These are phyloP conservation scores for Phataginus tetradactyla DNA, from an alignment of 2,797 vertebrate species.

Conservation along the genomic window DNA sequence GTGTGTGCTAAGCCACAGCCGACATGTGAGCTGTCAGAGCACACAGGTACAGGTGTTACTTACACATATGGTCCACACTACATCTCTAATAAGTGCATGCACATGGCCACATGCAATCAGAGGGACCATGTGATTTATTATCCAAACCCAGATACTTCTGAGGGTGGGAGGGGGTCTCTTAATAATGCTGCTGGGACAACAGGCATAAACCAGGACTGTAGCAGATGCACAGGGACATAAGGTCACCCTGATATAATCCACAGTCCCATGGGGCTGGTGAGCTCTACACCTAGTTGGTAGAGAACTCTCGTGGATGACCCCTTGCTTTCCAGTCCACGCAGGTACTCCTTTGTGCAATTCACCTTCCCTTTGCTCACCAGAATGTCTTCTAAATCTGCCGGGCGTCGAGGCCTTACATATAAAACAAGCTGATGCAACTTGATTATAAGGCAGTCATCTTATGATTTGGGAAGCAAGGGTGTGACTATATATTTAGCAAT, in stretches of 20 bases:
- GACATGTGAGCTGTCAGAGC: background rate
- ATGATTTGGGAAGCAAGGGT: background rate
- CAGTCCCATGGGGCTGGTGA: background rate
- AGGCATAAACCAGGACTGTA: background rate
- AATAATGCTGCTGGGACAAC: background rate
- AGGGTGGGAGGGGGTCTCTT: background rate
- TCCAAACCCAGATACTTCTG: background rate
- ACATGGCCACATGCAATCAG: accelerated
- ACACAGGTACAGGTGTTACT: background rate
- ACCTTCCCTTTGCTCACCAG: background rate
- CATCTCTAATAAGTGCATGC: accelerated
- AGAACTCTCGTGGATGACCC: background rate
- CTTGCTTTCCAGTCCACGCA: background rate
- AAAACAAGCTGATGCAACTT: background rate
- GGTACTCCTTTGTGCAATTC: background rate
- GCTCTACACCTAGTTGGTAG: background rate
- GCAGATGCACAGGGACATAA: background rate
- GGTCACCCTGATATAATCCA: background rate
- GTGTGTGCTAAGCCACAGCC: background rate
- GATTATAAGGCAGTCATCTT: background rate
- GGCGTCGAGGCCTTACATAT: background rate
- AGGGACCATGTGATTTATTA: background rate
- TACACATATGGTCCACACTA: accelerated
- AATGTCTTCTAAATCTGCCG: background rate
- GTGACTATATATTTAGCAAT: background rate